Evolutionary conservation across 2,888 invertebrate genomes (phyloP).

Genomic region (Drosophila formosana): DNA sequence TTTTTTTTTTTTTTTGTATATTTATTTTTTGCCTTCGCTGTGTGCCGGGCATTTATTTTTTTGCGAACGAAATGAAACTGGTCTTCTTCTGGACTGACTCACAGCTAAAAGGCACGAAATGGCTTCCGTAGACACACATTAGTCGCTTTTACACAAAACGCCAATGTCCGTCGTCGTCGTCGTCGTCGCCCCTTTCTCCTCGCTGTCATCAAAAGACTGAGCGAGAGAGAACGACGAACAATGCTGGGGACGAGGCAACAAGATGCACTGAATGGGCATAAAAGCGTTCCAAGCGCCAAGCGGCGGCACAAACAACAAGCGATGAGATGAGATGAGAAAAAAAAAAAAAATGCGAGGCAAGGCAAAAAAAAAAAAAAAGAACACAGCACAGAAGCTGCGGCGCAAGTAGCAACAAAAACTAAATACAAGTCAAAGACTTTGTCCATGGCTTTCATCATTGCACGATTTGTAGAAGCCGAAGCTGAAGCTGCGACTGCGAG

Average conservation of each 20-base stretch:
- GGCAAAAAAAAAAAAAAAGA: conserved; percentile 24
- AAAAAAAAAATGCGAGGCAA: conserved; percentile 34
- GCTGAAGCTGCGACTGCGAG: conserved; percentile 22
- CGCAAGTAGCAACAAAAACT: conserved; percentile 68
- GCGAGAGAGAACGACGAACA: conserved; percentile 26
- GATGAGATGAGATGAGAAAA: conserved; percentile 35
- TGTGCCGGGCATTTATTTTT: conserved; percentile 4
- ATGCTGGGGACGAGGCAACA: conserved; percentile 43
- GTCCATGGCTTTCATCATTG: conserved; percentile 80
- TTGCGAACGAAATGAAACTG: conserved; percentile 62
- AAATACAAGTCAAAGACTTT: conserved; percentile 81
- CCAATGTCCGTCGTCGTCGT: conserved; percentile 32
- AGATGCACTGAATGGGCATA: conserved; percentile 79
- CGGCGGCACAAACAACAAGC: conserved; percentile 37
- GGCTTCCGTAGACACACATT: conserved; percentile 82
- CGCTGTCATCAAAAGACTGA: conserved; percentile 8
- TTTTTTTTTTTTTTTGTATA: conserved; percentile 41
- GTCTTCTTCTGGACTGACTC: conserved; percentile 49
- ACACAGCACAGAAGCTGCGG: conserved; percentile 56
- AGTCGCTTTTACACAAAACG: conserved; percentile 81
- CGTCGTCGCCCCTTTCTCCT: background rate
- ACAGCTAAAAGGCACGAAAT: conserved; percentile 76
- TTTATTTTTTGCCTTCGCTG: conserved; percentile 16
- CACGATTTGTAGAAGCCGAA: conserved; percentile 69
- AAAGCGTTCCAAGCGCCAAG: conserved; percentile 72